Evolutionary conservation across 2,113 vertebrate species (phyloP), one percentile per base, ranked within the genome.

Genomic region (Megalops atlanticus): DNA sequence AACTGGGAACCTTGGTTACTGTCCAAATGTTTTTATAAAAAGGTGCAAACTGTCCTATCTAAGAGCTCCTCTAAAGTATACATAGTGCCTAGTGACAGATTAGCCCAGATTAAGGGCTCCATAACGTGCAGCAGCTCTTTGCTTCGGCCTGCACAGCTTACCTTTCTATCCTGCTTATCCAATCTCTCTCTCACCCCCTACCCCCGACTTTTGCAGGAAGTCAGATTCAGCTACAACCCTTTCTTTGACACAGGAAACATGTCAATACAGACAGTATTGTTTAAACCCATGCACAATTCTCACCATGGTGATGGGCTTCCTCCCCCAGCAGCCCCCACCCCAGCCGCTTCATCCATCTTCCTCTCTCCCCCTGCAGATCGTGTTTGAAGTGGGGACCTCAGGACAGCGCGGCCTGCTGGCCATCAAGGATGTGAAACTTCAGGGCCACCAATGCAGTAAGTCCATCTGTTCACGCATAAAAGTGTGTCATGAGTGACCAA

Each of bases 371-470:
- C 36, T 92, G 84, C 87, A 99, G 98, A 94, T 98, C 86, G 89
- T 96, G 90, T 97, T 98, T 89, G 97, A 98, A 93, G 96, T 95
- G 0, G 84, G 97, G 84, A 95, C 95, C 77, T 95, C 93, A 33
- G 97, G 96, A 77, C 96, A 96, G 70, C 87, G 93, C 72, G 97
- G 97, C 82, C 93, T 97, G 5, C 86, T 98, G 80, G 97, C 97
- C 86, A 94, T 99, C 85, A 97, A 96, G 89, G 97, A 98, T 90
- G 95, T 99, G 80, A 95, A 94, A 70, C 96, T 98, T 81, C 93
- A 98, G 92, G 96, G 98, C 89, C 98, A 98, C 87, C 96, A 97
- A 12, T 99, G 98, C 85, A 94, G 98, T 99, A 94, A 97, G 98
- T 94, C 83, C 16, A 18, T 0, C 27, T 15, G 33, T 36, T 27